These are phyloP conservation scores for Cirrhinus mrigala DNA, from an alignment of 2,797 vertebrate species.

Conservation along the genomic window DNA sequence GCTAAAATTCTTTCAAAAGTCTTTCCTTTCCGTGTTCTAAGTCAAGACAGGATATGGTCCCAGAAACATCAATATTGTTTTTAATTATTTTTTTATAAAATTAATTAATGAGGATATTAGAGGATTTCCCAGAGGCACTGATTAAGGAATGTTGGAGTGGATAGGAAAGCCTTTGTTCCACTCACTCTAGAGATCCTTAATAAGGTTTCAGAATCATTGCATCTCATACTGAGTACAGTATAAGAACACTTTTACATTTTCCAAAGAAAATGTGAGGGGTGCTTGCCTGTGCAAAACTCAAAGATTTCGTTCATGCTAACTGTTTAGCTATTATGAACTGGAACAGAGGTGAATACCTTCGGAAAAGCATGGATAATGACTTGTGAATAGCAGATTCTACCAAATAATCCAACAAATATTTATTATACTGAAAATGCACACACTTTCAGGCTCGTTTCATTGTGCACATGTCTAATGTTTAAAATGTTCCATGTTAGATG, in stretches of 20 bases:
- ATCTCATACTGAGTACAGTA: background rate
- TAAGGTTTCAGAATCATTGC: background rate
- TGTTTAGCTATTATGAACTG: background rate
- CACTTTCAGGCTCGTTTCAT: background rate
- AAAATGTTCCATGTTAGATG: background rate
- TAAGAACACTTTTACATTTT: background rate
- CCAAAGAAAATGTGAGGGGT: background rate
- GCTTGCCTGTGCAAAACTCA: background rate
- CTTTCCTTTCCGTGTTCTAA: conserved; percentile 8
- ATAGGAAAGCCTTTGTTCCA: conserved; percentile 56
- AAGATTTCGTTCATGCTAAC: background rate
- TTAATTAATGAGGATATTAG: conserved; percentile 74
- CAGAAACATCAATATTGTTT: conserved; percentile 65
- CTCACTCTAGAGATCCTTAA: background rate
- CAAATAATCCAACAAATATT: background rate
- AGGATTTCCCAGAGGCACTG: conserved; percentile 63
- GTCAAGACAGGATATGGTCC: conserved; percentile 53
- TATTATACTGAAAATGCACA: background rate
- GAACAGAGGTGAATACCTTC: background rate
- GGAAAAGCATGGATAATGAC: background rate
- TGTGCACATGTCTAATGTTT: background rate
- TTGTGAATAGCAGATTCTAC: background rate
- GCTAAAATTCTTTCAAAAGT: background rate
- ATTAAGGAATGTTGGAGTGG: conserved; percentile 62
- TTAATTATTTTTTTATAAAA: conserved; percentile 69